Evolutionary conservation across 2,113 vertebrate genomes (phyloP).

Genomic region (Cranoglanis bouderius): DNA sequence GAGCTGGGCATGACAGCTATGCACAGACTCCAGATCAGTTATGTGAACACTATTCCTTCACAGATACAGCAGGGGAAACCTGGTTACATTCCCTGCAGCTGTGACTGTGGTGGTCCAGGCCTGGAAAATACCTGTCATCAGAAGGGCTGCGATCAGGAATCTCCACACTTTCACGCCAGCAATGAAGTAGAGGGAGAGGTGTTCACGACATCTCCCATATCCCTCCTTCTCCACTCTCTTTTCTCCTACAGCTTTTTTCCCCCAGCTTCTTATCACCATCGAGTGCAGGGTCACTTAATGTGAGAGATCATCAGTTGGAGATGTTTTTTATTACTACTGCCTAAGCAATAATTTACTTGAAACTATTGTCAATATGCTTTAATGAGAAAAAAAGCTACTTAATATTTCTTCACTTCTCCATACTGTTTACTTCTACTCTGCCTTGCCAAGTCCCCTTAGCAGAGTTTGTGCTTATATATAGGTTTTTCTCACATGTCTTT

Average conservation of each 20-base stretch:
- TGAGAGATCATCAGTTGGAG: background rate
- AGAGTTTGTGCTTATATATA: background rate
- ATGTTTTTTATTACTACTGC: background rate
- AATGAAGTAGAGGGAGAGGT: constrained; percentile 38
- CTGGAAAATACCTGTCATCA: constrained; percentile 82
- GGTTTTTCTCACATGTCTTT: background rate
- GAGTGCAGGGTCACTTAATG: constrained; percentile 5
- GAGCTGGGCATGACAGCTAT: constrained; percentile 60
- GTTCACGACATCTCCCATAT: constrained; percentile 51
- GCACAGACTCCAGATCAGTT: constrained; percentile 65
- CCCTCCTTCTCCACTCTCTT: background rate
- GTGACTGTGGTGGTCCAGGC: constrained; percentile 64
- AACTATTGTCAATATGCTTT: background rate
- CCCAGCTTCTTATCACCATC: background rate
- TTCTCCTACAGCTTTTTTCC: background rate
- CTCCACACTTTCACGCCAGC: constrained; percentile 60
- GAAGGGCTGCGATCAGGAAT: constrained; percentile 68
- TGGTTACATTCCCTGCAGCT: constrained; percentile 38
- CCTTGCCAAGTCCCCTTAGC: background rate
- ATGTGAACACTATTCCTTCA: constrained; percentile 64
- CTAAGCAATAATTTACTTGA: background rate
- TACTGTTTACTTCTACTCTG: background rate
- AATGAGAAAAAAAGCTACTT: background rate
- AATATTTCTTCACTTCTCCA: background rate
- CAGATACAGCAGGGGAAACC: constrained; percentile 64